Evolutionary conservation across 2,888 invertebrate species (phyloP).

Genomic region (Volucella bombylans): DNA sequence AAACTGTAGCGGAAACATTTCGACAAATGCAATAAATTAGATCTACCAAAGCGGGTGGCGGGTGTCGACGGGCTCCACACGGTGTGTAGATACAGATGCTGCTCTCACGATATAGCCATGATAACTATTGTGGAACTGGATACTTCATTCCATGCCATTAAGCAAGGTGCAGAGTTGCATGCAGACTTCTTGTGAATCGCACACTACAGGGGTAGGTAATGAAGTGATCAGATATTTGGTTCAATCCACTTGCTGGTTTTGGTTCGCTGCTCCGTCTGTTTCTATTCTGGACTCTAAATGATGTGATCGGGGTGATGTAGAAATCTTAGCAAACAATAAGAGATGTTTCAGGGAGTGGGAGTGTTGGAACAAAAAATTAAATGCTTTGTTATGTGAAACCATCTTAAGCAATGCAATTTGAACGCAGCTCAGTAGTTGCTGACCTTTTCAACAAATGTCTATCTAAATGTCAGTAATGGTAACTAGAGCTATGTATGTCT

Average conservation of each 20-base stretch:
- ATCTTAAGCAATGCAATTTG: slow-evolving; percentile 7
- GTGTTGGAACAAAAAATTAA: slow-evolving; percentile 3
- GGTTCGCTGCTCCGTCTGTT: slow-evolving; percentile 42
- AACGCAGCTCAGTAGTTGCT: slow-evolving; percentile 32
- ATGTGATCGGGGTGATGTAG: slow-evolving; percentile 18
- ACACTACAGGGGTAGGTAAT: slow-evolving; percentile 52
- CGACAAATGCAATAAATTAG: slow-evolving; percentile 72
- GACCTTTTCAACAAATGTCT: slow-evolving; percentile 59
- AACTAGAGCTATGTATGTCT: too few relatives aligned
- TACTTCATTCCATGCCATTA: slow-evolving; percentile 62
- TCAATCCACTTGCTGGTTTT: slow-evolving; percentile 57
- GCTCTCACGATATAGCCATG: slow-evolving; percentile 66
- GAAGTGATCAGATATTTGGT: slow-evolving; percentile 61
- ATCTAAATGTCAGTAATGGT: slow-evolving; percentile 22
- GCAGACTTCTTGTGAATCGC: slow-evolving; percentile 60
- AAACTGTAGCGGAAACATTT: slow-evolving; percentile 67
- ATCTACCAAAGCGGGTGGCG: slow-evolving; percentile 31
- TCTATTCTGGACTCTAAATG: slow-evolving; percentile 39
- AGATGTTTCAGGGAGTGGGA: neutral
- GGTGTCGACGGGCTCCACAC: neutral
- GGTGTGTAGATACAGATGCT: slow-evolving; percentile 54
- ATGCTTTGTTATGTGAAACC: slow-evolving; percentile 48
- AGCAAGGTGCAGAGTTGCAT: slow-evolving; percentile 70
- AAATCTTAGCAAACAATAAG: slow-evolving; percentile 25
- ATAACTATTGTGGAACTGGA: slow-evolving; percentile 64